Evolutionary conservation across 2,113 vertebrate species (phyloP).

Genomic region (Raja brachyura): DNA sequence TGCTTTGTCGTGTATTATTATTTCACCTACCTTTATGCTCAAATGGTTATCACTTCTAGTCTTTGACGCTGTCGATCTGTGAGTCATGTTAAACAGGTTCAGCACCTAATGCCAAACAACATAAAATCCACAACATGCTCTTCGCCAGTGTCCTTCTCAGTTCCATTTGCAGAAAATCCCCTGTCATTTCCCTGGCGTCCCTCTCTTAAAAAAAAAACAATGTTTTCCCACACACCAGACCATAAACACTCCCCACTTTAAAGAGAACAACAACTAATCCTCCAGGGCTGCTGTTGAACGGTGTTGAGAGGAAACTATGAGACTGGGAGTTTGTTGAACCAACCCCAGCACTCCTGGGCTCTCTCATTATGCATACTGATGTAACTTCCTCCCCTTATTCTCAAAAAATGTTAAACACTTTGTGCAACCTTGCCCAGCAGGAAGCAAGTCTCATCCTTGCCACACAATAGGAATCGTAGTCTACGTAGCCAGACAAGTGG

Average conservation of each 20-base stretch:
- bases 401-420: background rate
- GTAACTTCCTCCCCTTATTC: conserved; percentile 54
- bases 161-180: conserved; percentile 37
- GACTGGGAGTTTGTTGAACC: conserved; percentile 47
- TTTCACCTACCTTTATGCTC: conserved; percentile 59
- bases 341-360: conserved; percentile 46
- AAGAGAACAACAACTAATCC: background rate
- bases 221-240: conserved; percentile 13
- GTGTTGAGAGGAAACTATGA: background rate
- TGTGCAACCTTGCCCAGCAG: conserved; percentile 31
- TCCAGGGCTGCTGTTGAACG: background rate
- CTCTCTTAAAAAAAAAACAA: background rate
- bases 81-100: conserved; percentile 56
- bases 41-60: conserved; percentile 56
- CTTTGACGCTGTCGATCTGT: conserved; percentile 54
- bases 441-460: conserved; percentile 31
- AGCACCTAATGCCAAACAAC: conserved; percentile 32
- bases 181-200: conserved; percentile 23
- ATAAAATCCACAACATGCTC: conserved; percentile 41
- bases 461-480: background rate
- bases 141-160: conserved; percentile 9
- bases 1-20: background rate
- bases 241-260: too few species aligned
- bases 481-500: background rate
- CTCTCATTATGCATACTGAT: conserved; percentile 59